phyloP scores from a whole-genome alignment of 2,113 vertebrate genomes.

The Sebastes schlegelii region DNA sequence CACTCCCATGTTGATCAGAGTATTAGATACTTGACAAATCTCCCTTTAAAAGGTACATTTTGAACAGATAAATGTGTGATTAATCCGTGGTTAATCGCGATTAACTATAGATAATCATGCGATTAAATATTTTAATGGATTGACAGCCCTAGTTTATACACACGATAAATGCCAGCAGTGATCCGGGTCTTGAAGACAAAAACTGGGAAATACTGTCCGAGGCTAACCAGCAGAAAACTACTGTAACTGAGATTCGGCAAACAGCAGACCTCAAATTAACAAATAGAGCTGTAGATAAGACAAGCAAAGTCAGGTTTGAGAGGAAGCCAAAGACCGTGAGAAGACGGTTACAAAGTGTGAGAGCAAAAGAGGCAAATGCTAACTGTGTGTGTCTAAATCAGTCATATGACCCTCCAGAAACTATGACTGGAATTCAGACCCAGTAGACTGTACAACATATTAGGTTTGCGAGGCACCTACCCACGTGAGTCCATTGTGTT shows the following conservation, averaged over 20 bases:
- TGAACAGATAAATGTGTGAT: too few species aligned
- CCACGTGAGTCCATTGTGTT: slow-evolving; percentile 94
- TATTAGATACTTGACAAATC: too few species aligned
- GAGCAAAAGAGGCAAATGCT: slow-evolving; percentile 1
- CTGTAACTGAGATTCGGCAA: background rate
- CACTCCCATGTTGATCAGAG: too few species aligned
- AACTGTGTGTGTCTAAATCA: background rate
- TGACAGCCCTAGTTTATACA: background rate
- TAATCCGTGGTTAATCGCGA: too few species aligned
- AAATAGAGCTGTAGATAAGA: background rate
- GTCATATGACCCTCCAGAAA: slow-evolving; percentile 26
- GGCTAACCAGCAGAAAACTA: background rate
- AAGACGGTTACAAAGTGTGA: background rate
- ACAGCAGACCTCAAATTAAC: slow-evolving; percentile 2
- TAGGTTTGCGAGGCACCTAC: slow-evolving; percentile 77
- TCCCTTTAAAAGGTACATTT: too few species aligned
- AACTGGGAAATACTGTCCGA: background rate
- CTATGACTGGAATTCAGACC: slow-evolving; percentile 11
- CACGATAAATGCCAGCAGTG: background rate
- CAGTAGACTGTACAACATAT: background rate
- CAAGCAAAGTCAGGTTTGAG: background rate
- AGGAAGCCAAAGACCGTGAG: background rate
- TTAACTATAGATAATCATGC: too few species aligned
- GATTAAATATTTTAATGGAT: too few species aligned
- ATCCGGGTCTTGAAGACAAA: background rate